Percentiles rank a stretch among this genome's conserved stretches.
Evolutionary conservation across 92 coral and sea anemone species (phyloP).

Genomic region (Palythoa grandiflora): DNA sequence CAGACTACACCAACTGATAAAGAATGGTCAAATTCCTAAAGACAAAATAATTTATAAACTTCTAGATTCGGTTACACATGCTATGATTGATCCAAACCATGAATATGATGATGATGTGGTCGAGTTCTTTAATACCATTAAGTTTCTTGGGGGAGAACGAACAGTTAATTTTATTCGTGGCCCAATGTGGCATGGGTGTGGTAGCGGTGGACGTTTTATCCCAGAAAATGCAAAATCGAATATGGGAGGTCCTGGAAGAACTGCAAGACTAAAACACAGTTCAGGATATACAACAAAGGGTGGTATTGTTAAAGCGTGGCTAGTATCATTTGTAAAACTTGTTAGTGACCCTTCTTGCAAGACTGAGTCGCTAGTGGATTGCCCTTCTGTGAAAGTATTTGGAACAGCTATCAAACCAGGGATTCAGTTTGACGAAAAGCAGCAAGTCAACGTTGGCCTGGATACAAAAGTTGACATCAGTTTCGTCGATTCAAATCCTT

Average conservation of each 20-base stretch:
- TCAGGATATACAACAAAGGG: slow-evolving; percentile 51
- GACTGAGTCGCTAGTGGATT: slow-evolving; percentile 56
- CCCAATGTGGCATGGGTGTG: slow-evolving; percentile 42
- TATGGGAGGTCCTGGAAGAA: slow-evolving; percentile 62
- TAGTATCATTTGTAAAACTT: slow-evolving; percentile 44
- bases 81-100: slow-evolving; percentile 32
- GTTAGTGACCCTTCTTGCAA: slow-evolving; percentile 38
- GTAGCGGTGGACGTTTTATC: slow-evolving; percentile 11
- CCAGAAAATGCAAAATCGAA: slow-evolving; percentile 51
- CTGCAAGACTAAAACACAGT: slow-evolving; percentile 8
- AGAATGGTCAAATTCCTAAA: slow-evolving; percentile 47
- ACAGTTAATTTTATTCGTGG: slow-evolving; percentile 44
- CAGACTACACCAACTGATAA: slow-evolving; percentile 38
- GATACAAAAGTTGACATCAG: neutral
- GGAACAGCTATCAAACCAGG: slow-evolving; percentile 65
- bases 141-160: slow-evolving; percentile 46
- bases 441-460: neutral
- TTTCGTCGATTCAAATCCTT: slow-evolving; percentile 35
- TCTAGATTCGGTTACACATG: slow-evolving; percentile 13
- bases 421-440: slow-evolving; percentile 47
- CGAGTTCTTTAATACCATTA: slow-evolving; percentile 55
- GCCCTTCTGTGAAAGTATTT: slow-evolving; percentile 50
- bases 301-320: slow-evolving; percentile 43
- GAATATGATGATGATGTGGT: slow-evolving; percentile 57
- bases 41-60: slow-evolving; percentile 25